Evolutionary conservation across 2,888 invertebrate genomes (phyloP).

Genomic region (Copidosoma aretas): DNA sequence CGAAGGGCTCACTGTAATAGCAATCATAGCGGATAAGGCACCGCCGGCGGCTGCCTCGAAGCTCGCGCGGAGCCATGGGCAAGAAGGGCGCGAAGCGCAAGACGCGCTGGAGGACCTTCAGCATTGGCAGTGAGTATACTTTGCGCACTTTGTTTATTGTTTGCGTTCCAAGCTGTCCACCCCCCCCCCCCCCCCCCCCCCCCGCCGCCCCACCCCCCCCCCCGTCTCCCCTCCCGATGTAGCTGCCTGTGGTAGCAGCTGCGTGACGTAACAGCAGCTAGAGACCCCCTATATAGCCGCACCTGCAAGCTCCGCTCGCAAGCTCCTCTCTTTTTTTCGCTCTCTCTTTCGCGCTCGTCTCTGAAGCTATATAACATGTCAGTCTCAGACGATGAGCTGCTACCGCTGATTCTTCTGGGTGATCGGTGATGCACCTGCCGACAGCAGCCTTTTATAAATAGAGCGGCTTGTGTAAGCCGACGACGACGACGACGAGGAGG

Average conservation of each 20-base stretch:
- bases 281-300: neutral
- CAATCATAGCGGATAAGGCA: neutral
- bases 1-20: neutral
- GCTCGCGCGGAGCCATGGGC: constrained; percentile 62
- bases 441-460: neutral
- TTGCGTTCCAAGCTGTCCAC: no score
- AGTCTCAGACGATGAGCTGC: neutral
- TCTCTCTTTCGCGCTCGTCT: constrained; percentile 9
- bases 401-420: neutral
- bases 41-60: neutral
- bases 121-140: constrained; percentile 65
- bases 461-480: neutral
- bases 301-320: constrained; percentile 6
- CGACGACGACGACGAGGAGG: neutral
- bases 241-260: no score
- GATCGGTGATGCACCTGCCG: neutral
- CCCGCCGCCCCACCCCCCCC: neutral
- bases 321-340: constrained; percentile 22
- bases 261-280: neutral
- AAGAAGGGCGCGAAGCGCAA: constrained; percentile 67
- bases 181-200: no score
- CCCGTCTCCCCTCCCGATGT: neutral
- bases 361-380: neutral
- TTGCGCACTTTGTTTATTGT: no score
- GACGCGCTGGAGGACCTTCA: constrained; percentile 71